Percentiles rank a stretch among this genome's conserved stretches.
Conservation (phyloP, 2,113 vertebrate species). For the human region GRCh38 chr11:28179001-28179500, state of each 20-base stretch:
- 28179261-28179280: not conserved
- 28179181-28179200: not conserved
- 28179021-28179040: not conserved
- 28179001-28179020: not conserved
- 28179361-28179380: not conserved
- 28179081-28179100: not conserved
- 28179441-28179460: not conserved
- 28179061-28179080: not conserved
- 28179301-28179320: not conserved
- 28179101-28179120: not conserved
- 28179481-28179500: not conserved
- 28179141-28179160: not conserved
- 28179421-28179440: not conserved
- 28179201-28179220: not conserved
- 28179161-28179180: not conserved
- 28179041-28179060: not conserved
- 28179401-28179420: not conserved
- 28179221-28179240: not conserved
- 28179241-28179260: not conserved
- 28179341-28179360: not conserved
- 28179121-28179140: not conserved
- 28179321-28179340: not conserved
- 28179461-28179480: not conserved
- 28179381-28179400: not conserved
- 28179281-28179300: not conserved